Conservation (phyloP, 2,797 vertebrate genomes). For the Phrynocephalus forsythii region DNA sequence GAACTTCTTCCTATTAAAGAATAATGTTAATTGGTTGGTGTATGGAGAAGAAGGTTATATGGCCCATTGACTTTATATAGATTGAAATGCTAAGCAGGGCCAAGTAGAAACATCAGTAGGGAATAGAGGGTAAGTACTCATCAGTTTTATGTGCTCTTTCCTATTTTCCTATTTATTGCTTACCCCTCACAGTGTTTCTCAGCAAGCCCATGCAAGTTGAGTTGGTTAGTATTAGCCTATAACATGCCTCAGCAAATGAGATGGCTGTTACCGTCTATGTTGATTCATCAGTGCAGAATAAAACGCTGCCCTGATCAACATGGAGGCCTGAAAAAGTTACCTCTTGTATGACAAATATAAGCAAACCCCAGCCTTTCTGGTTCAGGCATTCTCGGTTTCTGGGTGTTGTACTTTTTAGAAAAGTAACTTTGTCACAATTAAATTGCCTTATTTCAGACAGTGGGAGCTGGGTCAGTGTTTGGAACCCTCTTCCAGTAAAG, state of each 20-base stretch:
- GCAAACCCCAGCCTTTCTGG: too few relatives aligned
- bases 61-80: constrained; percentile 79
- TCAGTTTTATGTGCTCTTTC: constrained; percentile 73
- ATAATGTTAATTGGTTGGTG: constrained; percentile 75
- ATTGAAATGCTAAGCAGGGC: constrained; percentile 80
- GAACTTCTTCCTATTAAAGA: constrained; percentile 76
- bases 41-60: constrained; percentile 73
- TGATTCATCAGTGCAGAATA: not conserved
- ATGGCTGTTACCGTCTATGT: not conserved
- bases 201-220: constrained; percentile 33
- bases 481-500: not conserved
- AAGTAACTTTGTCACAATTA: too few relatives aligned
- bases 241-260: constrained; percentile 24
- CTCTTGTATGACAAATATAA: too few relatives aligned
- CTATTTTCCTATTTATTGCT: constrained; percentile 75
- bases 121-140: constrained; percentile 71
- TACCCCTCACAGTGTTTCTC: constrained; percentile 73
- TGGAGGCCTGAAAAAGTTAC: too few relatives aligned
- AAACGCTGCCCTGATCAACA: not conserved
- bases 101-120: constrained; percentile 71
- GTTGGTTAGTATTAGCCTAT: constrained; percentile 23
- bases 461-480: not conserved
- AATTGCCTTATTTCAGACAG: not conserved
- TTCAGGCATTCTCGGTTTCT: too few relatives aligned
- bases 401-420: too few relatives aligned